A percentile compares a stretch with the other conserved stretches of the same genome.
Evolutionary conservation across 2,888 invertebrate species (phyloP).

Genomic region (Bombylius major): DNA sequence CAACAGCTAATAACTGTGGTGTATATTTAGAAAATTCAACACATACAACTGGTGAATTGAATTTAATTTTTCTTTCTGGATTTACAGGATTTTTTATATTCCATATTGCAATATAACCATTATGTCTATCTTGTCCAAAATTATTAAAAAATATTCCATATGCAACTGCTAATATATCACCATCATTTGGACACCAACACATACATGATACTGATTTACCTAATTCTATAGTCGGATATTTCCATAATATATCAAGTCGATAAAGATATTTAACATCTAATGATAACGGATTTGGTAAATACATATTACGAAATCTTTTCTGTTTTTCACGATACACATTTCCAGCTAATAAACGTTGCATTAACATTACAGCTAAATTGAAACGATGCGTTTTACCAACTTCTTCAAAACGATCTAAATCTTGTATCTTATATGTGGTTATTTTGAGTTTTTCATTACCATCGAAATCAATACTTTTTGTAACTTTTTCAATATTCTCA

Average conservation of each 20-base stretch:
- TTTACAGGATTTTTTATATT: slow-evolving; percentile 67
- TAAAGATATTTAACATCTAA: slow-evolving; percentile 54
- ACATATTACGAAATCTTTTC: slow-evolving; percentile 55
- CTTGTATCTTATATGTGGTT: slow-evolving; percentile 27
- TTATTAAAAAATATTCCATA: slow-evolving; percentile 55
- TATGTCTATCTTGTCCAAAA: slow-evolving; percentile 33
- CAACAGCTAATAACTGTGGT: slow-evolving; percentile 62
- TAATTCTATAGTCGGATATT: slow-evolving; percentile 38
- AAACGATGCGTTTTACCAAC: slow-evolving; percentile 35
- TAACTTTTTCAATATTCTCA: slow-evolving; percentile 25
- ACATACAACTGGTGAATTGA: slow-evolving; percentile 51
- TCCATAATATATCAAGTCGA: slow-evolving; percentile 54
- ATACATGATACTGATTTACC: slow-evolving; percentile 42
- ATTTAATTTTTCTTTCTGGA: slow-evolving; percentile 56
- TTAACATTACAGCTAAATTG: slow-evolving; percentile 48
- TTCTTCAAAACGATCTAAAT: slow-evolving; percentile 23
- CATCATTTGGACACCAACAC: slow-evolving; percentile 53
- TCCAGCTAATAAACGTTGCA: slow-evolving; percentile 59
- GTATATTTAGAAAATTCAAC: slow-evolving; percentile 54
- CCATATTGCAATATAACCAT: slow-evolving; percentile 62
- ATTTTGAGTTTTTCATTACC: slow-evolving; percentile 39
- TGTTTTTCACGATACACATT: slow-evolving; percentile 53
- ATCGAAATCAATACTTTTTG: slow-evolving; percentile 25
- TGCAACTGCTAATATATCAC: slow-evolving; percentile 59
- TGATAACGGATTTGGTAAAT: slow-evolving; percentile 47